These are phyloP conservation scores for Anabas testudineus DNA, from an alignment of 2,797 vertebrate genomes.

Conservation along the genomic window DNA sequence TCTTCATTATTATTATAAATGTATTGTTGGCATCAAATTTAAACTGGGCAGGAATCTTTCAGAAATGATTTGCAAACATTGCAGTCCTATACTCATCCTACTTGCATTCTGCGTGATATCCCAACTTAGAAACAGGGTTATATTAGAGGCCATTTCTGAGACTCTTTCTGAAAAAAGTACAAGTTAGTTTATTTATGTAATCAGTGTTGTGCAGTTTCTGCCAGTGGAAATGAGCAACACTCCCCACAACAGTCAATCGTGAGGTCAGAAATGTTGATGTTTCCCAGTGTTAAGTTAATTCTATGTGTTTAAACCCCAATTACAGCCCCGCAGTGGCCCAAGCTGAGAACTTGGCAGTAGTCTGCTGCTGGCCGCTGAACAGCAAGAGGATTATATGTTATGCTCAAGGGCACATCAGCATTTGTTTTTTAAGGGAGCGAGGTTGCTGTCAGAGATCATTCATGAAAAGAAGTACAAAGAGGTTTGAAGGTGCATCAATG, in stretches of 20 bases:
- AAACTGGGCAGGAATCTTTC: no score
- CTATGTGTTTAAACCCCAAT: constrained; percentile 47
- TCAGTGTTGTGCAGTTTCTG: not conserved
- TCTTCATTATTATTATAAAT: no score
- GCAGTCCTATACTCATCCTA: no score
- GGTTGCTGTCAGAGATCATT: constrained; percentile 30
- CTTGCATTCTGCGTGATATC: no score
- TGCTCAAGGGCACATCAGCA: constrained; percentile 50
- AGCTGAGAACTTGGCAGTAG: constrained; percentile 39
- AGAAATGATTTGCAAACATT: no score
- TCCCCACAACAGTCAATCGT: constrained; percentile 22
- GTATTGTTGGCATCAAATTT: no score
- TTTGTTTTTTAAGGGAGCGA: constrained; percentile 11
- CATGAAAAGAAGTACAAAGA: constrained; percentile 2
- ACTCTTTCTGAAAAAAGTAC: not conserved
- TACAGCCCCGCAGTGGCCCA: constrained; percentile 15
- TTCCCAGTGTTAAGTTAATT: constrained; percentile 37
- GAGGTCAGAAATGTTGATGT: constrained; percentile 35
- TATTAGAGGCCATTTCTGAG: not conserved
- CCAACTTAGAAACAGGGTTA: not conserved
- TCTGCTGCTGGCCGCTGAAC: constrained; percentile 25
- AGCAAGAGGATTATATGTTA: constrained; percentile 51
- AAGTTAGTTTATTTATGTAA: not conserved
- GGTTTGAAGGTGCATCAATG: constrained; percentile 33
- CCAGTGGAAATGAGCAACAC: constrained; percentile 21